Conservation (phyloP, 2,113 vertebrate species). For the Mystacornis crossleyi region DNA sequence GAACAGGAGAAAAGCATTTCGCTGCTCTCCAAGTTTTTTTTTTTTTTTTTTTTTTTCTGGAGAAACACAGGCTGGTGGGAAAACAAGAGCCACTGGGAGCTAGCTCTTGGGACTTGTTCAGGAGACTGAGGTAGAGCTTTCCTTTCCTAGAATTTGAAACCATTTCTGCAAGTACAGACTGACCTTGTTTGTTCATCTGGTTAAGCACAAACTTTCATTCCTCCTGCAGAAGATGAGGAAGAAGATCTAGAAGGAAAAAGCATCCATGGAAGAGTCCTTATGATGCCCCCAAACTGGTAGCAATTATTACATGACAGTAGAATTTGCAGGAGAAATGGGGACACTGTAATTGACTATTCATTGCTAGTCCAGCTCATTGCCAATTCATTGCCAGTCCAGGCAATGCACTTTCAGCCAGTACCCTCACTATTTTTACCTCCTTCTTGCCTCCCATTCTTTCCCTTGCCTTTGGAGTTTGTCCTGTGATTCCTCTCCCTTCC, state of each 20-base stretch:
- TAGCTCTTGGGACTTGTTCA: not conserved
- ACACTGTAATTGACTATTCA: not conserved
- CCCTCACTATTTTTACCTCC: not conserved
- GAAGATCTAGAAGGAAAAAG: not conserved
- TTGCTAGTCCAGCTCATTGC: not conserved
- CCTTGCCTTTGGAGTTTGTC: not conserved
- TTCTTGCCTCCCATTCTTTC: not conserved
- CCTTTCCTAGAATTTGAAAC: not conserved
- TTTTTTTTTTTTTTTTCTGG: not conserved
- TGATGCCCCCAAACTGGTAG: too few species aligned
- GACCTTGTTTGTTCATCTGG: not conserved
- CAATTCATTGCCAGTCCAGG: not conserved
- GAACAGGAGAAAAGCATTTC: not conserved
- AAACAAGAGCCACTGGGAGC: not conserved
- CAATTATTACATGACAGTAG: not conserved
- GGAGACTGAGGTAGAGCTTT: not conserved
- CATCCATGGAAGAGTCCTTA: not conserved
- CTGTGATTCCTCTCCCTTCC: not conserved
- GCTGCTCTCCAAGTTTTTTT: fast-evolving
- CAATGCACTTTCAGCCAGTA: not conserved
- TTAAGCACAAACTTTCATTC: not conserved
- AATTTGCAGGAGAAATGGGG: not conserved
- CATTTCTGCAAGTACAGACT: not conserved
- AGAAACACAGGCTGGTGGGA: not conserved
- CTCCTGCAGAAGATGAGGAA: not conserved